Conservation (phyloP, 2,113 vertebrate species). For the Colinus virginianus region DNA sequence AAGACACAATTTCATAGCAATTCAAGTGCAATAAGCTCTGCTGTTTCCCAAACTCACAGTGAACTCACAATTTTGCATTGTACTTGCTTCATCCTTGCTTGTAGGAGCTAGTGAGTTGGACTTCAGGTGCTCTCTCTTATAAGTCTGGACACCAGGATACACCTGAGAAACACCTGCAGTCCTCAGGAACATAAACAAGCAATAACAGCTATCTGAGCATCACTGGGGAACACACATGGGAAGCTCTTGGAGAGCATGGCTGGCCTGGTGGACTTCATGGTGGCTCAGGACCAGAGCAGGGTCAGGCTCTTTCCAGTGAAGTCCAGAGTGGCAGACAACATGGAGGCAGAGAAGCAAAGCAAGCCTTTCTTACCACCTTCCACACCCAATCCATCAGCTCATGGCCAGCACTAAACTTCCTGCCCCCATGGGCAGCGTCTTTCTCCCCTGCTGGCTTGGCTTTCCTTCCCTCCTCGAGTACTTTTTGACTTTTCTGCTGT, state of each 20-base stretch:
- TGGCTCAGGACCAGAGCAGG: background rate
- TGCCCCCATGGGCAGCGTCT: rapidly evolving
- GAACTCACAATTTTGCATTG: too few relatives aligned
- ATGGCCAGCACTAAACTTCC: rapidly evolving
- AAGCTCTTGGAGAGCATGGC: rapidly evolving
- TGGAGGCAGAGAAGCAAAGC: background rate
- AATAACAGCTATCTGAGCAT: background rate
- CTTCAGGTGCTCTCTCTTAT: background rate
- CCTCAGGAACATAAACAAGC: background rate
- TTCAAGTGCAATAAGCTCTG: background rate
- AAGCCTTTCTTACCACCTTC: background rate
- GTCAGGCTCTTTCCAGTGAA: rapidly evolving
- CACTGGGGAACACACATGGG: background rate
- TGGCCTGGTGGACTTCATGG: rapidly evolving
- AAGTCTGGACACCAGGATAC: background rate
- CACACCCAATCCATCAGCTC: background rate
- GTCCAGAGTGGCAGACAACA: rapidly evolving
- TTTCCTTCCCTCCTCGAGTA: background rate
- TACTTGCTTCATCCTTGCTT: background rate
- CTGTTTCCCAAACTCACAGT: background rate
- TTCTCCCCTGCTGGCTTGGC: background rate
- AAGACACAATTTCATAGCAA: background rate
- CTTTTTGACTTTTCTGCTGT: background rate
- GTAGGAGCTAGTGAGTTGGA: background rate
- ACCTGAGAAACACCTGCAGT: background rate